Percentiles rank a stretch among this genome's conserved stretches.
These are phyloP conservation scores for Motacilla alba DNA, from an alignment of 2,113 vertebrate species.

Conservation along the genomic window DNA sequence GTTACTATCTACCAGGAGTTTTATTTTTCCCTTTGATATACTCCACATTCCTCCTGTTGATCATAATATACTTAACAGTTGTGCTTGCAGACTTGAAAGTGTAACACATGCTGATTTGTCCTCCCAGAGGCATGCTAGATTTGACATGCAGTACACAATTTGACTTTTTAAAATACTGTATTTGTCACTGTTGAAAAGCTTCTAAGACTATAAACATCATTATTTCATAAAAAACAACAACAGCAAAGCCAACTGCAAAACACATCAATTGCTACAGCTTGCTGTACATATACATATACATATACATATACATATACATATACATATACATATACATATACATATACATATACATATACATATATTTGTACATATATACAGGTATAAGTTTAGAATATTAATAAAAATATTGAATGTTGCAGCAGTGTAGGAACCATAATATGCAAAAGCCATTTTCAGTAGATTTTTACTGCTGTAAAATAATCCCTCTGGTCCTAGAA, in stretches of 20 bases:
- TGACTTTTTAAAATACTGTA: background rate
- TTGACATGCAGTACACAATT: background rate
- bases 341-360: background rate
- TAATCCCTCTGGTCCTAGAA: background rate
- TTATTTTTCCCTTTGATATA: conserved; percentile 44
- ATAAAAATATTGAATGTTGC: background rate
- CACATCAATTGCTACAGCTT: background rate
- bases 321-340: background rate
- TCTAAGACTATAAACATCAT: conserved; percentile 24
- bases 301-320: too few species aligned
- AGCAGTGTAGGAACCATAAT: background rate
- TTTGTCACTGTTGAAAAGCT: conserved; percentile 25
- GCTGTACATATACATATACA: background rate
- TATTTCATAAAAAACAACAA: background rate
- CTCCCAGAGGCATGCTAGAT: conserved; percentile 48
- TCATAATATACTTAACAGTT: conserved; percentile 29
- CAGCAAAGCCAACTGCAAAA: background rate
- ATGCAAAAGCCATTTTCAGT: background rate
- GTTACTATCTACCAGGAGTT: background rate
- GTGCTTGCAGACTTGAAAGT: conserved; percentile 23
- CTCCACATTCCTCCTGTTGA: conserved; percentile 33
- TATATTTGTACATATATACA: background rate
- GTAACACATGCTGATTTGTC: conserved; percentile 27
- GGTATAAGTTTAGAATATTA: background rate
- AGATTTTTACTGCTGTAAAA: background rate